Conservation (phyloP, 2,113 vertebrate species). For the Brienomyrus brachyistius region DNA sequence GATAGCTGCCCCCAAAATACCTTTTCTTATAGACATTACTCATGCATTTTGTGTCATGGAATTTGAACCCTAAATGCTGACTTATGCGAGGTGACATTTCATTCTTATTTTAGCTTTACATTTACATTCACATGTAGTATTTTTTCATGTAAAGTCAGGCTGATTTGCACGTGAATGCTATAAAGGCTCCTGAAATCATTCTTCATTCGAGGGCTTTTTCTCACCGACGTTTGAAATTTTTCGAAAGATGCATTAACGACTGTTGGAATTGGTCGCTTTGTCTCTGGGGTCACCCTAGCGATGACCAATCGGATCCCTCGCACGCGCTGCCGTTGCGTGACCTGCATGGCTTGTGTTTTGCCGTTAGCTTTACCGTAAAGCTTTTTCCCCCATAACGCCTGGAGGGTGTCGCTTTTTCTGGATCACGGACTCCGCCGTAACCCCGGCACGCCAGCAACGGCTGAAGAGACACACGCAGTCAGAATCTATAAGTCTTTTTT, state of each 20-base stretch:
- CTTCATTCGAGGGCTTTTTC: neutral
- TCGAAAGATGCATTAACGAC: neutral
- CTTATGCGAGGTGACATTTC: neutral
- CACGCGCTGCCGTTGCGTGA: neutral
- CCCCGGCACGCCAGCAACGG: conserved; percentile 16
- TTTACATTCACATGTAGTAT: neutral
- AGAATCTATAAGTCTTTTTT: conserved; percentile 42
- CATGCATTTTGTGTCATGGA: neutral
- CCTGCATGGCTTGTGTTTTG: neutral
- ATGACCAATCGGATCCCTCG: neutral
- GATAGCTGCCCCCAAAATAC: neutral
- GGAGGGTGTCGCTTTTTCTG: conserved; percentile 35
- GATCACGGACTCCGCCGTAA: conserved; percentile 17
- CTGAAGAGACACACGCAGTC: conserved; percentile 32
- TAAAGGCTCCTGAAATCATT: neutral
- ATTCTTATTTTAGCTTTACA: neutral
- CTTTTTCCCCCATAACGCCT: neutral
- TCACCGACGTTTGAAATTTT: neutral
- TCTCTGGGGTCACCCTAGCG: neutral
- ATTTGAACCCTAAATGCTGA: neutral
- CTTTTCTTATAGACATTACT: neutral
- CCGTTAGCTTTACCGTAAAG: neutral
- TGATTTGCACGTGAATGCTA: neutral
- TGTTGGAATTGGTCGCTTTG: neutral
- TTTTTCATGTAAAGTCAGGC: neutral